Evolutionary conservation across 2,888 invertebrate genomes (phyloP).

Genomic region (Horisme vitalbata): DNA sequence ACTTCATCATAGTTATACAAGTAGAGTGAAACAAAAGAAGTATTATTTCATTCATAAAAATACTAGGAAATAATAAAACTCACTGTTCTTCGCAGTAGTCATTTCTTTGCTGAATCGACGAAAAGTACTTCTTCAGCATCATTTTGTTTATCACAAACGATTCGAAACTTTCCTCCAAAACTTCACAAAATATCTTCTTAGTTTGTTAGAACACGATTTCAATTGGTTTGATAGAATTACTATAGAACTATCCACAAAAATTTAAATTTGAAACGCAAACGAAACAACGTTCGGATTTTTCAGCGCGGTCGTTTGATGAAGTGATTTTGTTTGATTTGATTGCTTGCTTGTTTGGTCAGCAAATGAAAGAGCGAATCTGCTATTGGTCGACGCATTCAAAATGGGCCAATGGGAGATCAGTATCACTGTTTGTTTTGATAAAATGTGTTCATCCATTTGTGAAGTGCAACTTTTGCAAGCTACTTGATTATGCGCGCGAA

Average conservation of each 20-base stretch:
- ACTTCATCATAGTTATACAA: no score
- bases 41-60: background rate
- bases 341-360: no score
- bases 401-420: no score
- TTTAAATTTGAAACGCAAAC: constrained; percentile 2
- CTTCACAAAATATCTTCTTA: background rate
- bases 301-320: no score
- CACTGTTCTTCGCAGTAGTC: constrained; percentile 33
- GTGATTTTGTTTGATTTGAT: no score
- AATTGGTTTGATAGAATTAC: background rate
- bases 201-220: background rate
- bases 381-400: no score
- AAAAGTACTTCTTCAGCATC: constrained; percentile 55
- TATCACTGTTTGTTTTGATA: no score
- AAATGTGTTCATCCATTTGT: no score
- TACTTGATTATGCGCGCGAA: no score
- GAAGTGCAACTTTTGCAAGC: no score
- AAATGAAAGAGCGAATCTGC: no score
- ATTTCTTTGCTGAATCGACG: constrained; percentile 51
- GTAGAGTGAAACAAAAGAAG: background rate
- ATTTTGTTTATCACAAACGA: constrained; percentile 19
- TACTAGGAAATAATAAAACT: constrained; percentile 29
- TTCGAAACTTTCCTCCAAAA: background rate
- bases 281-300: constrained; percentile 7
- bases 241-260: background rate